These are phyloP conservation scores for Catagonus wagneri DNA, from an alignment of 2,113 vertebrate genomes.

Conservation along the genomic window DNA sequence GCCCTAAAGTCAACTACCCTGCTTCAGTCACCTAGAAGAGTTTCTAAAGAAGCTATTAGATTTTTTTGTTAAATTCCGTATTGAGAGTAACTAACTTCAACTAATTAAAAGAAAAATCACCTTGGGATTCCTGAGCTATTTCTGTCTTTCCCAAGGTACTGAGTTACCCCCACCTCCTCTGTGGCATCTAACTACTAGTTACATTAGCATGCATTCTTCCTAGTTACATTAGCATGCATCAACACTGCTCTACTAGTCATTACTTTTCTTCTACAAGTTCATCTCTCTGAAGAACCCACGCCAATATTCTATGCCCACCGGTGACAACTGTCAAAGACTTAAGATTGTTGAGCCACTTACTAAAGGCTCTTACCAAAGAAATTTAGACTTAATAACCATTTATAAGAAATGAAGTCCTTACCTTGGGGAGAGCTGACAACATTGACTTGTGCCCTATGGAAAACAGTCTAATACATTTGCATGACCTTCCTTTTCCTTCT, in stretches of 20 bases:
- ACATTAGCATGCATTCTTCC: background rate
- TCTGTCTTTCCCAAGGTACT: background rate
- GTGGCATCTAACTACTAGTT: background rate
- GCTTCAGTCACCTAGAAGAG: background rate
- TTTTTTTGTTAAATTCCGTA: conserved; percentile 1
- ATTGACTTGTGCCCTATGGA: conserved; percentile 71
- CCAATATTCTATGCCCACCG: conserved; percentile 28
- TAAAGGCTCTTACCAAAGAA: conserved; percentile 69
- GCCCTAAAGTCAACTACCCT: background rate
- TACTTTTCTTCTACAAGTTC: background rate
- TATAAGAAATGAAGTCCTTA: conserved; percentile 69
- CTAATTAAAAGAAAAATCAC: background rate
- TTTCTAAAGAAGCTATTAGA: conserved; percentile 48
- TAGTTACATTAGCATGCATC: background rate
- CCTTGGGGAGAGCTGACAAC: conserved; percentile 60
- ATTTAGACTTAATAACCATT: conserved; percentile 70
- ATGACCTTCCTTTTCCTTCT: conserved; percentile 74
- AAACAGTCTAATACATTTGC: conserved; percentile 66
- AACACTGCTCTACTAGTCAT: background rate
- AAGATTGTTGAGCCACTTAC: conserved; percentile 62
- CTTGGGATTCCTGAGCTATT: background rate
- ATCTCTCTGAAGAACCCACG: background rate
- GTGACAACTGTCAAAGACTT: conserved; percentile 77
- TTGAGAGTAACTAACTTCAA: background rate
- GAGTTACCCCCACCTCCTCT: too few relatives aligned